Base-by-base conservation (phyloP, 2,113 vertebrate species). In the Phylloscopus whistleri region DNA sequence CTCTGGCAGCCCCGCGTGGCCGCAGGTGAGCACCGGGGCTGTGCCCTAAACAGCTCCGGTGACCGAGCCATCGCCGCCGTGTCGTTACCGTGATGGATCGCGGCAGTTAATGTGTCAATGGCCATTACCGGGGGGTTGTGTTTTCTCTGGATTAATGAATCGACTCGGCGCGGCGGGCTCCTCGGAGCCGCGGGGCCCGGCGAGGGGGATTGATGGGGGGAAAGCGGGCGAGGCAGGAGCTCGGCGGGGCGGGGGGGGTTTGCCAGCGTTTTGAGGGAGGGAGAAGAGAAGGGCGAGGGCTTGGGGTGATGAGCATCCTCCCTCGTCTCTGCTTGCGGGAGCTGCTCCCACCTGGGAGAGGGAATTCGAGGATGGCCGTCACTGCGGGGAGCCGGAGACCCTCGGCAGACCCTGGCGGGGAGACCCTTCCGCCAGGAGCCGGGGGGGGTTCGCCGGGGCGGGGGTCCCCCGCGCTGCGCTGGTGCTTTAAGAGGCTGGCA, bases 401-500 rank as follows among this genome's bases (percentile, higher is more conserved):
- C 74, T 31, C n/a, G 11, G 67, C 51, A 82, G n/a, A 41, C 41
- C 75, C 27, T 44, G 59, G 51, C 0, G 6, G 4, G 79, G 62
- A 53, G 5, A 59, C 30, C 63, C 17, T 37, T 56, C 52, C 23
- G 0, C 44, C 77, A 6, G 59, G 18, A 66, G 37, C 59, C 59
- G 37, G 51, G 58, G 58, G 51, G 58, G 58, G 12, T 20, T 35
- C n/a, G 26, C 49, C 67, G 21, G 59, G 43, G 35, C 14, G 58
- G 67, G 76, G 86, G 77, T 66, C n/a, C 77, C 52, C 68, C 33
- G 33, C 67, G 53, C 76, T 86, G 96, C 89, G 76, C 96, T 94
- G 64, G 91, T 76, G 77, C 97, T 97, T 98, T 98, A 98, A 98
- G 95, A 97, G 98, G 98, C 97, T 88, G 96, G 95, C 87, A 90